Conservation (phyloP, 2,797 vertebrate genomes). For the Hapalemur alaotrensis region DNA sequence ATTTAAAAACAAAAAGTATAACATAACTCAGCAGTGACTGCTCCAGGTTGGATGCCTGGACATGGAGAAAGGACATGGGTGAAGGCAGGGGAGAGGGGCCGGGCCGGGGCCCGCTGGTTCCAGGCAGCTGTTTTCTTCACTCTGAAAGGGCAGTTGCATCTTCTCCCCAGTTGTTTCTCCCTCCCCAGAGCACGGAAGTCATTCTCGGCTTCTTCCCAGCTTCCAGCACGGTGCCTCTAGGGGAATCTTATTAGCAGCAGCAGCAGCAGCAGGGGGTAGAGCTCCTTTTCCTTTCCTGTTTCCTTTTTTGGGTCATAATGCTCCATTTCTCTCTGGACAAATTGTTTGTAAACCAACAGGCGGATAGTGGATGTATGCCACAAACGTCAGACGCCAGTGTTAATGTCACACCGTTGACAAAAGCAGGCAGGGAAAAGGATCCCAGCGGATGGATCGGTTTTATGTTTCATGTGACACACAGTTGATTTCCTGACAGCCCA, state of each 20-base stretch:
- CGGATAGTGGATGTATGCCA: background rate
- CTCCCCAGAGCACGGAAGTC: background rate
- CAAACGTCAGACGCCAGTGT: slow-evolving; percentile 25
- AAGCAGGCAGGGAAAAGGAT: background rate
- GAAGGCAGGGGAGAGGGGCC: background rate
- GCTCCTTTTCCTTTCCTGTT: background rate
- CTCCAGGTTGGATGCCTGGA: background rate
- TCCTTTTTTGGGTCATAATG: background rate
- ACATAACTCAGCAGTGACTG: background rate
- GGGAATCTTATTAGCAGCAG: background rate
- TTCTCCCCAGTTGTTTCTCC: background rate
- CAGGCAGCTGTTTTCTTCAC: background rate
- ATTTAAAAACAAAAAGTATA: background rate
- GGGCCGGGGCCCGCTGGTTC: background rate
- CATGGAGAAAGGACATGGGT: background rate
- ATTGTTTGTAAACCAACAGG: slow-evolving; percentile 1
- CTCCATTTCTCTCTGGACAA: background rate
- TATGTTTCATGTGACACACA: background rate
- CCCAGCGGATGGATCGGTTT: slow-evolving; percentile 22
- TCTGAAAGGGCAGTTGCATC: background rate
- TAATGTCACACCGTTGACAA: slow-evolving; percentile 10
- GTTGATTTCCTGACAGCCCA: slow-evolving; percentile 22
- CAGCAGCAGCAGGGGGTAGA: background rate
- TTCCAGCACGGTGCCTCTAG: accelerated
- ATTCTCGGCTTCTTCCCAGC: background rate